Base-by-base conservation (phyloP, 2,113 vertebrate genomes). In the Garra rufa region DNA sequence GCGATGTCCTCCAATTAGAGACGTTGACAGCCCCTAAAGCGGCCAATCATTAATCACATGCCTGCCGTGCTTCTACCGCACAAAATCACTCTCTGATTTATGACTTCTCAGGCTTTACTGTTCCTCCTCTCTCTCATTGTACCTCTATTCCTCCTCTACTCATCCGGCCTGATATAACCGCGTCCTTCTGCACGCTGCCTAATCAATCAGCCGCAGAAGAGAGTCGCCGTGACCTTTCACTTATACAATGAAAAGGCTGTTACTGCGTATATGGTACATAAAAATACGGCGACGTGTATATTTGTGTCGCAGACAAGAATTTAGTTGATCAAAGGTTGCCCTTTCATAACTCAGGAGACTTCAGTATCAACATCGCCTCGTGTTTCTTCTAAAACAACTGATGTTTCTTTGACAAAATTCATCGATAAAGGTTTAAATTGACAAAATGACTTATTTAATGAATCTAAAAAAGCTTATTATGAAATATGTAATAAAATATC, bases 1-100 rank as follows among this genome's bases (percentile, higher is more conserved):
- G 92, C 90, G 94, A 95, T 95, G 91, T 88, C 87, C 91, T 89
- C 91, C 94, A 94, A 95, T 95, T 95, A 95, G 91, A 94, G 87
- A 93, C 84, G 89, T 87, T 93, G 94, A 94, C 94, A 92, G 94
- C 87, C 92, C 90, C 92, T 94, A 92, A 93, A 93, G 92, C 85
- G 75, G 86, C 80, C 85, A 87, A 91, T 90, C 94, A 95, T 95
- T 94, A 93, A 94, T 94, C 94, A 94, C 89, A 87, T 67, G 57
- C 88, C 89, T 87, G 91, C 89, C 85, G 86, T 89, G 52, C 73
- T 19, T 73, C 87, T 88, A 92, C 89, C 89, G 86, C 90, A 88
- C 91, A 90, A 93, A 93, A 92, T 93, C 91, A 90, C 90, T 85
- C 85, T 85, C 81, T 94, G 94, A 95, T 95, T 94, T 93, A 95